Conservation (phyloP, 1,140 invertebrate species). For the Phymastichus coffea region DNA sequence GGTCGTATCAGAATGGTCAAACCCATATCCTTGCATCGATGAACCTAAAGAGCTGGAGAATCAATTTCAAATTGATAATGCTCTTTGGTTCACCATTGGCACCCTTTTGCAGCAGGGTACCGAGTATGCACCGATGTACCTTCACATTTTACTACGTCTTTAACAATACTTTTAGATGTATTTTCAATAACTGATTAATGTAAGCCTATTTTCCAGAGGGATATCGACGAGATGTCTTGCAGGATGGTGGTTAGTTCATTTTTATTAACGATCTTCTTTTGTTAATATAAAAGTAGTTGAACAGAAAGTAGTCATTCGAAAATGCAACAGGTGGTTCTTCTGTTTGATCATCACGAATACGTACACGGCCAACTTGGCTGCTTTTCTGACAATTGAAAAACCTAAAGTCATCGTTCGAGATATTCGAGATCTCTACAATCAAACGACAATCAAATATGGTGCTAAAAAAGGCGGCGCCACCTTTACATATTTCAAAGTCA, state of each 20-base stretch:
- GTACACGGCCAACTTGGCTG: conserved; percentile 93
- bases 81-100: conserved; percentile 79
- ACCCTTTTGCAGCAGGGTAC: conserved; percentile 79
- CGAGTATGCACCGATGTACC: conserved; percentile 73
- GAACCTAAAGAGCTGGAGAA: conserved; percentile 72
- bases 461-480: conserved; percentile 78
- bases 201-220: conserved; percentile 61
- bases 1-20: conserved; percentile 84
- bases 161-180: no score
- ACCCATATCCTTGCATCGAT: conserved; percentile 75
- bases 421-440: conserved; percentile 65
- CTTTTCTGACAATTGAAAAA: conserved; percentile 86
- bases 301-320: no score
- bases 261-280: no score
- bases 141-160: no score
- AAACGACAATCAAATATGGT: conserved; percentile 74
- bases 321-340: no score
- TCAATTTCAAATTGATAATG: conserved; percentile 77
- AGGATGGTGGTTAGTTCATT: conserved; percentile 85
- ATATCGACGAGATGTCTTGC: conserved; percentile 73
- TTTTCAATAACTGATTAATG: no score
- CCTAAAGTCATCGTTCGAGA: conserved; percentile 82
- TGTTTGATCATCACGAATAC: no score
- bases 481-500: conserved; percentile 78
- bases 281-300: no score